These are phyloP conservation scores for Pseudomugil tenellus DNA, from an alignment of 2,797 vertebrate genomes.

Conservation along the genomic window DNA sequence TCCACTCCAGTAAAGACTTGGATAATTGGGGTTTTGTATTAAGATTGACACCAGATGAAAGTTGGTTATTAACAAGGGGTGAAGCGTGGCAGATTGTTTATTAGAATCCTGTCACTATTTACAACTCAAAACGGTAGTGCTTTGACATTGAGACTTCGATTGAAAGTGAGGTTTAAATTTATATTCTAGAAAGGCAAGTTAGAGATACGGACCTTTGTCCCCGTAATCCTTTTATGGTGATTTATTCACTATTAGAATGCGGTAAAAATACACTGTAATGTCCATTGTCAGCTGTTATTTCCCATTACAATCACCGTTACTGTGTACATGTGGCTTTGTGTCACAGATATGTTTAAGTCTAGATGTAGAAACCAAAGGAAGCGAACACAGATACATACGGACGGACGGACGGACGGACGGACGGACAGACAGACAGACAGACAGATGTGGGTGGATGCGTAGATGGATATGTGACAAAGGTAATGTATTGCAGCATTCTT, in stretches of 20 bases:
- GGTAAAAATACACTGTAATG: constrained; percentile 33
- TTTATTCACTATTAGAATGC: background rate
- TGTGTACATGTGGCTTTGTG: background rate
- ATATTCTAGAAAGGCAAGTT: constrained; percentile 62
- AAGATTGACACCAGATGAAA: constrained; percentile 85
- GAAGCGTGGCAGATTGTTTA: constrained; percentile 84
- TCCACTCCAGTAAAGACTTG: constrained; percentile 79
- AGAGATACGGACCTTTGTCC: constrained; percentile 39
- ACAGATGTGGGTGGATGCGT: no score
- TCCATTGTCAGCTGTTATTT: constrained; percentile 47
- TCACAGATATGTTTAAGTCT: constrained; percentile 7
- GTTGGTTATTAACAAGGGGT: constrained; percentile 82
- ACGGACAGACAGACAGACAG: no score
- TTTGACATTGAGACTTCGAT: constrained; percentile 80
- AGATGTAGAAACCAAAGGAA: no score
- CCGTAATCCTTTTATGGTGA: constrained; percentile 27
- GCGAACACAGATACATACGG: no score
- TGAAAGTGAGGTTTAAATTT: constrained; percentile 71
- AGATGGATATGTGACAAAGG: no score
- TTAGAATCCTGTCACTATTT: constrained; percentile 84
- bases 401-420: no score
- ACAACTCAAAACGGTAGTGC: constrained; percentile 70
- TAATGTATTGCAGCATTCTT: background rate
- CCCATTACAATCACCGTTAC: constrained; percentile 8
- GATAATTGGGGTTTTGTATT: constrained; percentile 83